These are phyloP conservation scores for Drosophila atroscutellata DNA, from an alignment of 2,888 invertebrate species.

Conservation along the genomic window DNA sequence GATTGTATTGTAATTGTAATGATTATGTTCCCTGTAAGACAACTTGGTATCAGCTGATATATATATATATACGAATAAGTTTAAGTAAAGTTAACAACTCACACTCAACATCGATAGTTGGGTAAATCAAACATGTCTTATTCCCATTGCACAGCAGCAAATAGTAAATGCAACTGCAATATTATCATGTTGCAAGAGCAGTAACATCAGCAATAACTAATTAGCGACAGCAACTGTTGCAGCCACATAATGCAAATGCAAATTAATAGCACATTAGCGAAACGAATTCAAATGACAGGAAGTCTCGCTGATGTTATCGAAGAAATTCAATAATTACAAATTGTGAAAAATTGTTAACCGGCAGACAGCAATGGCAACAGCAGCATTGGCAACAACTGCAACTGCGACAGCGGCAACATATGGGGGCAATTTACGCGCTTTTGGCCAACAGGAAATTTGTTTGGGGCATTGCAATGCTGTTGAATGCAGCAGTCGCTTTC, in stretches of 20 bases:
- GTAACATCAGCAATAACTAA: conserved; percentile 35
- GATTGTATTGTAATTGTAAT: neutral
- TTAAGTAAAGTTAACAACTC: neutral
- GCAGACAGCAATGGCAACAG: conserved; percentile 18
- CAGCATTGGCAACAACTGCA: conserved; percentile 10
- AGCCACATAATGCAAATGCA: conserved; percentile 55
- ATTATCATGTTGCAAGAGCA: conserved; percentile 30
- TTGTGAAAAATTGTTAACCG: conserved; percentile 65
- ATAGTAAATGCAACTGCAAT: conserved; percentile 18
- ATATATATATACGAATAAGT: neutral
- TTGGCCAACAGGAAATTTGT: conserved; percentile 70
- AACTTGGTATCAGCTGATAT: neutral
- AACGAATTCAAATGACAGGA: conserved; percentile 63
- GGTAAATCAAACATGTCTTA: conserved; percentile 16
- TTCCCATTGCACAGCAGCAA: conserved; percentile 22
- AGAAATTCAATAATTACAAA: conserved; percentile 76
- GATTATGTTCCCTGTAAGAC: neutral
- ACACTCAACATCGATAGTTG: conserved; percentile 14
- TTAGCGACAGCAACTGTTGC: conserved; percentile 39
- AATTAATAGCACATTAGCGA: conserved; percentile 68
- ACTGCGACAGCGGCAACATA: conserved; percentile 6
- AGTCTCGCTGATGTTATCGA: conserved; percentile 70
- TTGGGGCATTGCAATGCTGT: conserved; percentile 46
- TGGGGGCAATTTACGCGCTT: conserved; percentile 67
- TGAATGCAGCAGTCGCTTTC: conserved; percentile 48